Evolutionary conservation across 2,797 vertebrate genomes (phyloP), one percentile per base, ranked within the genome.

Genomic region (Aphelocoma californica): DNA sequence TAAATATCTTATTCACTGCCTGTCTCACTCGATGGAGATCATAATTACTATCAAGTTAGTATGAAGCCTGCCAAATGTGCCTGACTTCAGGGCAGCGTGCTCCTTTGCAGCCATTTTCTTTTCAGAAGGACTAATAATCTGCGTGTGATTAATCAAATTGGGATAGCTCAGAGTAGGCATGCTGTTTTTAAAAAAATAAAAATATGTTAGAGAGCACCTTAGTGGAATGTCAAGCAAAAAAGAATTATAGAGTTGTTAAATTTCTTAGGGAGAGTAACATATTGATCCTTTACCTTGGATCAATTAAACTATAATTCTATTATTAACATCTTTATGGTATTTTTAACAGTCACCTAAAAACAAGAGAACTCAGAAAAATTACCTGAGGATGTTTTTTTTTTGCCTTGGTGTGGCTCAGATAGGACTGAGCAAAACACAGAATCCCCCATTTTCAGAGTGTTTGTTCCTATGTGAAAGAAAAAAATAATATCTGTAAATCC

Each of bases 21-120:
- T 92, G 87, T 87, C 89, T 96, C 83, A 65, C 54, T 92, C 7
- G 16, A 34, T 73, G 62, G 83, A 92, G 80, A 95, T 88, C 82
- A 65, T 82, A 97, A 96, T 97, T 94, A 83, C 88, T 73, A 93
- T 90, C 86, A 94, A 96, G 75, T 92, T 97, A 87, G 48, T 65
- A 82, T 81, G 91, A 95, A 96, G 90, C 64, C 89, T 79, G 77
- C 67, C 90, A 96, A 95, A 92, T 64, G 75, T 96, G 65, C 56
- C 91, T 93, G 86, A 94, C 83, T 94, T 78, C 66, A 90, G 73
- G 94, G 85, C 85, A 93, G 73, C 10, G 6, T 84, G 81, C 62
- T 91, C 64, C 62, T 97, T 93, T 95, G 86, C 88, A 93, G 66
- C 34, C 87, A 61, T 86, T 94, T 89, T 85, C 75, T 95, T 87